Evolutionary conservation across 2,888 invertebrate genomes (phyloP).

Genomic region (Hemicrepidius hirtus): DNA sequence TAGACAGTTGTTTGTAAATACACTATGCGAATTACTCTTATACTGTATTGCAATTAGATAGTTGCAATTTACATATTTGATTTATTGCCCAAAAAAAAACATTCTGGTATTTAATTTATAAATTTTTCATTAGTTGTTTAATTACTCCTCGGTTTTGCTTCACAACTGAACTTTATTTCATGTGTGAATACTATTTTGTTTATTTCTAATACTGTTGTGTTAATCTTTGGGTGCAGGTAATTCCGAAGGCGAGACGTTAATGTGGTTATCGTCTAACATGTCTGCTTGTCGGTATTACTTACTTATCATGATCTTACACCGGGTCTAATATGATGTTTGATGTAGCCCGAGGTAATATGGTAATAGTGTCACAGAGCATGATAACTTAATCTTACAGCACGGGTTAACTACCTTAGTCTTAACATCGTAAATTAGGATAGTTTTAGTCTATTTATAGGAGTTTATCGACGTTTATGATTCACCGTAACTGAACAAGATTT

Average conservation of each 20-base stretch:
- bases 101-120: no score
- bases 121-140: no score
- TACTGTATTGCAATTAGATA: no score
- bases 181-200: no score
- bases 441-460: neutral
- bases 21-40: neutral
- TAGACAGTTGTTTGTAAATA: neutral
- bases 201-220: no score
- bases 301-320: slow-evolving; percentile 40
- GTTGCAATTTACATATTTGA: no score
- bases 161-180: no score
- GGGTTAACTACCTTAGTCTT: slow-evolving; percentile 11
- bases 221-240: slow-evolving; percentile 17
- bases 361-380: slow-evolving; percentile 38
- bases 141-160: no score
- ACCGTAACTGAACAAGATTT: neutral
- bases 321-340: slow-evolving; percentile 33
- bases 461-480: slow-evolving; percentile 3
- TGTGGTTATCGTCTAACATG: slow-evolving; percentile 27
- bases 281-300: slow-evolving; percentile 34
- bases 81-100: no score
- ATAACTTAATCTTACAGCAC: slow-evolving; percentile 34
- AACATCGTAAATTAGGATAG: neutral
- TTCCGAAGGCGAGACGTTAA: slow-evolving; percentile 24
- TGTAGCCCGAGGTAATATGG: slow-evolving; percentile 37